Percentiles rank a stretch among this genome's conserved stretches.
These are phyloP conservation scores for Hippopotamus amphibius DNA, from an alignment of 2,113 vertebrate genomes.

Conservation along the genomic window DNA sequence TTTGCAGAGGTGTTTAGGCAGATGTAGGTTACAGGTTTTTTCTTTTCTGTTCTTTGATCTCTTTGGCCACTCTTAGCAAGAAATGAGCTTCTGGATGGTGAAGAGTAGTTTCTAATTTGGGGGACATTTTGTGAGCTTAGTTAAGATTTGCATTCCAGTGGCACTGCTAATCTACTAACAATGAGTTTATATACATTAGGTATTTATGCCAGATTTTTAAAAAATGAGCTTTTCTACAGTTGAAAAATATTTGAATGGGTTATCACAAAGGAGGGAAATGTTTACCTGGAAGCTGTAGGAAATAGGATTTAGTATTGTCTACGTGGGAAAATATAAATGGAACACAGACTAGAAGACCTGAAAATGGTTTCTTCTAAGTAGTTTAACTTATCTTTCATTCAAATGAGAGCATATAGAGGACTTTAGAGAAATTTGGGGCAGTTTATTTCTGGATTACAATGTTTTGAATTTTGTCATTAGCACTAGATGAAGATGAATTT, in stretches of 20 bases:
- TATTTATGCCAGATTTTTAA: background rate
- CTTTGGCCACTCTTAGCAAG: background rate
- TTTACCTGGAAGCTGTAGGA: conserved; percentile 24
- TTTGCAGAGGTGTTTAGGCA: background rate
- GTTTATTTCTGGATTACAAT: background rate
- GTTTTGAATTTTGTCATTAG: background rate
- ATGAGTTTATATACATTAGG: background rate
- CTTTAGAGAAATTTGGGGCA: background rate
- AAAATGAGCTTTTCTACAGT: background rate
- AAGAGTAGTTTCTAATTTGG: background rate
- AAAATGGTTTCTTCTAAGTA: background rate
- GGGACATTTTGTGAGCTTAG: background rate
- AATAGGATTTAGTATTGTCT: background rate
- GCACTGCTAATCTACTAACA: conserved; percentile 25
- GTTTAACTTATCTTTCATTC: background rate
- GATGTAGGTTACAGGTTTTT: background rate
- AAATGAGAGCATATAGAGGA: background rate
- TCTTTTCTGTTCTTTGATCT: background rate
- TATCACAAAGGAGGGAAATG: background rate
- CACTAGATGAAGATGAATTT: background rate
- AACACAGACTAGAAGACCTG: background rate
- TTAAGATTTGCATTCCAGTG: background rate
- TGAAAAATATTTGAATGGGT: background rate
- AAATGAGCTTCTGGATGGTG: background rate
- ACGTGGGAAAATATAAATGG: background rate